phyloP scores from a whole-genome alignment of 2,113 vertebrate species.

The Amazona vittata region DNA sequence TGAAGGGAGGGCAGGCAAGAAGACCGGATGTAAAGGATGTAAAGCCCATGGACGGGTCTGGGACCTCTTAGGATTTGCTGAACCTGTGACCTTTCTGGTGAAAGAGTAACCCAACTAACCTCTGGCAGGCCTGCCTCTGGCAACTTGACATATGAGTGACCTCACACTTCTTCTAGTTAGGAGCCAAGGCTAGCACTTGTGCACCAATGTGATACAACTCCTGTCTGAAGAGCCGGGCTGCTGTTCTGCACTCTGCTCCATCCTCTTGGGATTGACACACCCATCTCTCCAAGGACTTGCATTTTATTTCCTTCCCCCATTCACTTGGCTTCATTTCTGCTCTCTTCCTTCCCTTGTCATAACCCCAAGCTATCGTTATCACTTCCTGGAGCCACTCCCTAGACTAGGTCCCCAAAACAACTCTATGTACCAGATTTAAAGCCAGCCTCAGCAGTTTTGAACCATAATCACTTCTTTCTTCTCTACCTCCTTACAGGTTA shows the following conservation, averaged over 20 bases:
- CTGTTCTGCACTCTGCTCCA: neutral
- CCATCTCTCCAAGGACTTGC: neutral
- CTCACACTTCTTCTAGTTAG: neutral
- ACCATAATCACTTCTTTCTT: neutral
- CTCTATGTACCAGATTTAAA: neutral
- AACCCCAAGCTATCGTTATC: neutral
- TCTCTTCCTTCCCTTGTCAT: neutral
- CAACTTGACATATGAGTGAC: rapidly evolving
- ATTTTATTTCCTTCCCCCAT: neutral
- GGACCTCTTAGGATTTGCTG: neutral
- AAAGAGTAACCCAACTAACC: neutral
- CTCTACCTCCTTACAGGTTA: slow-evolving; percentile 68
- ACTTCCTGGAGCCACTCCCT: neutral
- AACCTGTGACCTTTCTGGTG: neutral
- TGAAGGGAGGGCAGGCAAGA: neutral
- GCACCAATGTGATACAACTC: neutral
- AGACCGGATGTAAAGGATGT: neutral
- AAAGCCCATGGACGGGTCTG: neutral
- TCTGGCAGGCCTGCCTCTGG: neutral
- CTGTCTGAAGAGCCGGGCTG: neutral
- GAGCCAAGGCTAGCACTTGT: neutral
- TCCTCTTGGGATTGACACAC: neutral
- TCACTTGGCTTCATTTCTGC: neutral
- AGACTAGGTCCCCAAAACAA: neutral
- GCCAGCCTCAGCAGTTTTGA: neutral